Percentiles rank a stretch among this genome's conserved stretches.
phyloP scores from a whole-genome alignment of 2,888 invertebrate species.

The Polyommatus icarus region DNA sequence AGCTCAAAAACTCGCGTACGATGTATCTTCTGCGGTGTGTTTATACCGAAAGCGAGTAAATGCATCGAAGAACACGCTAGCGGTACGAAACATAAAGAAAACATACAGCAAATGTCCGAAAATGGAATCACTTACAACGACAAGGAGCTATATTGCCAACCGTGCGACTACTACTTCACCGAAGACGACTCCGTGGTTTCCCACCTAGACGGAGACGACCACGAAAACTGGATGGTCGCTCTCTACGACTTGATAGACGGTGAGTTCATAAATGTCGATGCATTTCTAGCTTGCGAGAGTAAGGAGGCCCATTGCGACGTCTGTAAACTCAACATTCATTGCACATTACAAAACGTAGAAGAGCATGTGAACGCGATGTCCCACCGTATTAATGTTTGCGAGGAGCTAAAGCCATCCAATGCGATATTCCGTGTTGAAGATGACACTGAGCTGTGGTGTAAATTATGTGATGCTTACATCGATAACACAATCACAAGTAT shows the following conservation, averaged over 20 bases:
- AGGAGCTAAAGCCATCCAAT: constrained; percentile 56
- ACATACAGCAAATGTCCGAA: constrained; percentile 56
- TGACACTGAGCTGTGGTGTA: constrained; percentile 57
- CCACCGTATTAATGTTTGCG: constrained; percentile 55
- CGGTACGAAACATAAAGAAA: constrained; percentile 61
- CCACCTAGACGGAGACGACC: constrained; percentile 56
- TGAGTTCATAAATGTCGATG: constrained; percentile 57
- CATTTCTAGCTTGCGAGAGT: constrained; percentile 54
- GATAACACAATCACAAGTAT: constrained; percentile 55
- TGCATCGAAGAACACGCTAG: constrained; percentile 65
- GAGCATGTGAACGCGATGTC: constrained; percentile 56
- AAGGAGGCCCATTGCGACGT: constrained; percentile 58
- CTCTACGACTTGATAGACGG: constrained; percentile 59
- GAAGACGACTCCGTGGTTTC: constrained; percentile 55
- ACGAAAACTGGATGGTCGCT: constrained; percentile 59
- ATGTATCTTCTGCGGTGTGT: constrained; percentile 63
- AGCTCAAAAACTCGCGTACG: constrained; percentile 62
- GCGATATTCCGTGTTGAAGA: constrained; percentile 57
- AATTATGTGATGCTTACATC: constrained; percentile 55
- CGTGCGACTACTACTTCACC: constrained; percentile 51
- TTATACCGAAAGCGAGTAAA: constrained; percentile 62
- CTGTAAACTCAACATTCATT: constrained; percentile 50
- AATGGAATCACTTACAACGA: constrained; percentile 55
- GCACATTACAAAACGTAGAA: constrained; percentile 53
- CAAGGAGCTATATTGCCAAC: constrained; percentile 55